Evolutionary conservation across 2,113 vertebrate genomes (phyloP).

Genomic region (Zosterops hypoxanthus): DNA sequence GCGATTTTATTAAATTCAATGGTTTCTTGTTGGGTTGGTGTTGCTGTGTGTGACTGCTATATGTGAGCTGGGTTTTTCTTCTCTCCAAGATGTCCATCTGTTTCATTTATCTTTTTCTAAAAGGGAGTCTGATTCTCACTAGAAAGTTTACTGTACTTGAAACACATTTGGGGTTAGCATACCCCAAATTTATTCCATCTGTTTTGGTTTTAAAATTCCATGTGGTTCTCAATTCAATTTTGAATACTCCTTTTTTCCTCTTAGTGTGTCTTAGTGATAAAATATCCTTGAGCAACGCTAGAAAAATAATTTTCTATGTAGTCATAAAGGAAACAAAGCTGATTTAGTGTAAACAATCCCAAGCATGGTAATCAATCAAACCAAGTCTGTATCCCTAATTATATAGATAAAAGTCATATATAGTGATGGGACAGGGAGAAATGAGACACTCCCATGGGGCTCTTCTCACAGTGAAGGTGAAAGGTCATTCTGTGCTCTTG

Average conservation of each 20-base stretch:
- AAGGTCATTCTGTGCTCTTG: neutral
- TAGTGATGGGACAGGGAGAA: neutral
- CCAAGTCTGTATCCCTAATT: neutral
- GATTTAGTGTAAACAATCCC: neutral
- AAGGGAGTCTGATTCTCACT: slow-evolving; percentile 8
- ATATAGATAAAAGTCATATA: neutral
- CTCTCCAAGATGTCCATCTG: slow-evolving; percentile 29
- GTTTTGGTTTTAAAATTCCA: neutral
- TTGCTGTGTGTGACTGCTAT: neutral
- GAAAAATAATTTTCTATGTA: neutral
- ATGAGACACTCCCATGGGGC: neutral
- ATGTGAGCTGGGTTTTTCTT: neutral
- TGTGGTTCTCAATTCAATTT: slow-evolving; percentile 31
- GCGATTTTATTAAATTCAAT: neutral
- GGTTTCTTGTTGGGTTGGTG: neutral
- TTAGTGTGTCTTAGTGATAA: neutral
- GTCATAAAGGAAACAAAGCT: slow-evolving; percentile 9
- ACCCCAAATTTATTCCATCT: slow-evolving; percentile 43
- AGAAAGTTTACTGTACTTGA: slow-evolving; percentile 18
- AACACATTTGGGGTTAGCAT: slow-evolving; percentile 22
- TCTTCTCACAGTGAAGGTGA: neutral
- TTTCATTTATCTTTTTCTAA: slow-evolving; percentile 32
- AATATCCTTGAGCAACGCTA: slow-evolving; percentile 12
- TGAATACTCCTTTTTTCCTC: neutral
- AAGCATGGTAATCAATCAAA: slow-evolving; percentile 23